Conservation (phyloP, 2,888 invertebrate species). For the Oxytorus armatus region DNA sequence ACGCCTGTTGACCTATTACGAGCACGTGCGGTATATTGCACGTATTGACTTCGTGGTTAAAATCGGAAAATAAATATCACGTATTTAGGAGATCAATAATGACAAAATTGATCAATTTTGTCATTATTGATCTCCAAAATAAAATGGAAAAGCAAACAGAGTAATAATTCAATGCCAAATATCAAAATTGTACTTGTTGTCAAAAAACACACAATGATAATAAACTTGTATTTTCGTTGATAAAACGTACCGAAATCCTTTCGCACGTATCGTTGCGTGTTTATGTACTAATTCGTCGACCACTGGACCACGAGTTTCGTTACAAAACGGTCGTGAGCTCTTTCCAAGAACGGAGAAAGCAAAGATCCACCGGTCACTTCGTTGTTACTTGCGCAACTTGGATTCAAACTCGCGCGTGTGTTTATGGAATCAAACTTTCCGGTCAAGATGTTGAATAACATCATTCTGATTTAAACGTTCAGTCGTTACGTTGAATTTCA, state of each 20-base stretch:
- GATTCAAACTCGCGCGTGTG: constrained; percentile 26
- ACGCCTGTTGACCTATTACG: constrained; percentile 56
- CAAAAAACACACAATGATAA: no score
- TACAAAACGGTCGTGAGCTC: constrained; percentile 31
- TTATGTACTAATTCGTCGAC: constrained; percentile 36
- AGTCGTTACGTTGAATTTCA: neutral
- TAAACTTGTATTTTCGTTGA: constrained; percentile 50
- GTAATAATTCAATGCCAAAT: no score
- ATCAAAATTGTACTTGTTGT: no score
- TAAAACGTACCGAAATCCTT: constrained; percentile 39
- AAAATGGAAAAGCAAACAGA: neutral
- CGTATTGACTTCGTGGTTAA: neutral
- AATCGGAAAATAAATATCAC: constrained; percentile 11
- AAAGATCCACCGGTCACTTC: constrained; percentile 31
- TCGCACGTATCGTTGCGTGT: constrained; percentile 40
- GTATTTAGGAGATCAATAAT: no score
- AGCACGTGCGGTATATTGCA: neutral
- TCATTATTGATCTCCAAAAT: neutral
- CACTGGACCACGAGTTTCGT: constrained; percentile 51
- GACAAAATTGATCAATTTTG: no score
- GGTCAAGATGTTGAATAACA: constrained; percentile 31
- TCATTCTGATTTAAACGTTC: neutral
- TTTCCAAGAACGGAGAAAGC: constrained; percentile 55
- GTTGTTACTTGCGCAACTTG: constrained; percentile 50
- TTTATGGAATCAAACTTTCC: constrained; percentile 36